A percentile compares a stretch with the other conserved stretches of the same genome.
These are phyloP conservation scores for Orgyia antiqua DNA, from an alignment of 2,888 invertebrate species.

Conservation along the genomic window DNA sequence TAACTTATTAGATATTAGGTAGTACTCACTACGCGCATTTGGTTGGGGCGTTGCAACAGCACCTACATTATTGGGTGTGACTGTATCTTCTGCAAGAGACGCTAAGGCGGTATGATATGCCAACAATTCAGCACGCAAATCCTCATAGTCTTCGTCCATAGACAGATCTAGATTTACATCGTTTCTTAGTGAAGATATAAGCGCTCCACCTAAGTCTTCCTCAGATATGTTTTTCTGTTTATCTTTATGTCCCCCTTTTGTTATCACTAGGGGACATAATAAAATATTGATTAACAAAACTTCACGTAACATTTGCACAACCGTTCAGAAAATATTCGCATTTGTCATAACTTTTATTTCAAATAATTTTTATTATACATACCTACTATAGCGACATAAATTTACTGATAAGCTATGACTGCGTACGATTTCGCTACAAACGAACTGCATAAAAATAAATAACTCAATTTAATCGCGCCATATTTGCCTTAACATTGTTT, in stretches of 20 bases:
- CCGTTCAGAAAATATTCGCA: no score
- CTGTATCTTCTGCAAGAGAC: conserved; percentile 23
- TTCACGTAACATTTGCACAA: conserved; percentile 44
- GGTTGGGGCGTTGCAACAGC: neutral
- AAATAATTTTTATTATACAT: no score
- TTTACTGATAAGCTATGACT: no score
- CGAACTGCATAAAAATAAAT: no score
- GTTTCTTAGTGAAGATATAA: conserved; percentile 43
- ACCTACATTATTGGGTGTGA: neutral
- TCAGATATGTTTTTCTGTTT: conserved; percentile 9
- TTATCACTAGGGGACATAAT: conserved; percentile 18
- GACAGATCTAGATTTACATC: conserved; percentile 57
- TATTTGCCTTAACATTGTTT: no score
- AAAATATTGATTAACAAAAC: conserved; percentile 34
- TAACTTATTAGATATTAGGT: no score
- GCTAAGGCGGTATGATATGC: conserved; percentile 59
- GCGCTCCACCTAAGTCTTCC: conserved; percentile 32
- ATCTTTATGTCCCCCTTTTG: conserved; percentile 7
- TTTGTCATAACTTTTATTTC: no score
- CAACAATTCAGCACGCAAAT: conserved; percentile 59
- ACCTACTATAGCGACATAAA: no score
- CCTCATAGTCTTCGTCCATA: conserved; percentile 64
- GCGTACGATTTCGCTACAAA: no score
- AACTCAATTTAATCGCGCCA: no score
- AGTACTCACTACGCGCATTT: conserved; percentile 33